Percentiles rank a stretch among this genome's conserved stretches.
Conservation (phyloP, 2,888 invertebrate genomes). For the Cheiracanthium punctorium region DNA sequence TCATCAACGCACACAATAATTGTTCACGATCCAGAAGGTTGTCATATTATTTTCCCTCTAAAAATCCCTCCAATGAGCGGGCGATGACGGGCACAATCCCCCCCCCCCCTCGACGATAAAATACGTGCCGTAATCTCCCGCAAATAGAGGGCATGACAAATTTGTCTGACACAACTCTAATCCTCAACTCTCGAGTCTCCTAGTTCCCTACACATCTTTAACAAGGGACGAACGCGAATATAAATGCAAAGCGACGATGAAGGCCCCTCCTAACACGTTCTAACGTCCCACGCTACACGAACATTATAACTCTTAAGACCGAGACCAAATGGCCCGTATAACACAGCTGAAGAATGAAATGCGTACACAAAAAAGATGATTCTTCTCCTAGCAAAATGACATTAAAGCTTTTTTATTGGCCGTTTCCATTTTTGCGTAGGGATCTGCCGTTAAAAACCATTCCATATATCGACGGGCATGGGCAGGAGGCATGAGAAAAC, state of each 20-base stretch:
- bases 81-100: neutral
- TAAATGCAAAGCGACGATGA: constrained; percentile 3
- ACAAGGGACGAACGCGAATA: neutral
- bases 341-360: constrained; percentile 22
- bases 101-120: neutral
- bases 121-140: neutral
- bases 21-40: too few relatives aligned
- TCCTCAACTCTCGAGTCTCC: neutral
- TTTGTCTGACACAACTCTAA: constrained; percentile 1
- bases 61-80: too few relatives aligned
- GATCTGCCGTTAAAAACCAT: constrained; percentile 53
- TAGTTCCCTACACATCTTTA: neutral
- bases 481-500: neutral
- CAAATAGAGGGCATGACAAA: constrained; percentile 1
- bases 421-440: constrained; percentile 53
- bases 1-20: too few relatives aligned
- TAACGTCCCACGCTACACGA: neutral
- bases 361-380: constrained; percentile 21
- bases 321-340: constrained; percentile 52
- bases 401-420: constrained; percentile 60
- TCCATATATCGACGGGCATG: constrained; percentile 13
- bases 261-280: neutral
- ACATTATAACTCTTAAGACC: constrained; percentile 11
- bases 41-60: too few relatives aligned
- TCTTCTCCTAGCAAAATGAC: constrained; percentile 30